Evolutionary conservation across 2,888 invertebrate species (phyloP).

Genomic region (Drosophila rellima): DNA sequence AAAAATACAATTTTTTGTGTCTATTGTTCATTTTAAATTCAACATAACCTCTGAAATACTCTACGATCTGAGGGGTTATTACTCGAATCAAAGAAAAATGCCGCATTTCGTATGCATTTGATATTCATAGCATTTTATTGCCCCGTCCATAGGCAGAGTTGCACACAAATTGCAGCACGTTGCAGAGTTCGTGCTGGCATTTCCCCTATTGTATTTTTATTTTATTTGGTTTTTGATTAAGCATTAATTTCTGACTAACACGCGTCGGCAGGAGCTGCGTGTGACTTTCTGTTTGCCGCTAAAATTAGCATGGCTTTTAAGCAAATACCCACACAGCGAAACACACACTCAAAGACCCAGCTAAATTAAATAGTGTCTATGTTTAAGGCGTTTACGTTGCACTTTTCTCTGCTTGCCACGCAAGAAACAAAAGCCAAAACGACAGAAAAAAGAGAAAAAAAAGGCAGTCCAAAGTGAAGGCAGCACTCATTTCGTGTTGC

Average conservation of each 20-base stretch:
- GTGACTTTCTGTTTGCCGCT: slow-evolving; percentile 48
- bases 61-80: not conserved
- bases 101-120: slow-evolving; percentile 36
- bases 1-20: not conserved
- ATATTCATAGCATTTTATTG: slow-evolving; percentile 55
- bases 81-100: slow-evolving; percentile 7
- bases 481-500: slow-evolving; percentile 12
- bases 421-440: slow-evolving; percentile 11
- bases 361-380: slow-evolving; percentile 44
- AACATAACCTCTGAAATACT: not conserved
- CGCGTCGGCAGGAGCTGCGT: slow-evolving; percentile 49
- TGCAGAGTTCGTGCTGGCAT: slow-evolving; percentile 20
- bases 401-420: slow-evolving; percentile 47
- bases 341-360: slow-evolving; percentile 12
- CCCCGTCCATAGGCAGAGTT: slow-evolving; percentile 25
- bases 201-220: slow-evolving; percentile 11
- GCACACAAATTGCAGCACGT: slow-evolving; percentile 36
- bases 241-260: slow-evolving; percentile 67
- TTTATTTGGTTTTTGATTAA: slow-evolving; percentile 14
- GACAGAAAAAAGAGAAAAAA: not conserved
- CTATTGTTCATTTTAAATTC: not conserved
- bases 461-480: not conserved
- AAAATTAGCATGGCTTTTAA: slow-evolving; percentile 59
- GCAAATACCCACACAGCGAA: slow-evolving; percentile 15
- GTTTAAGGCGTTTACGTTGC: slow-evolving; percentile 61